Evolutionary conservation across 2,888 invertebrate genomes (phyloP).

Genomic region (Cylloceria caligata): DNA sequence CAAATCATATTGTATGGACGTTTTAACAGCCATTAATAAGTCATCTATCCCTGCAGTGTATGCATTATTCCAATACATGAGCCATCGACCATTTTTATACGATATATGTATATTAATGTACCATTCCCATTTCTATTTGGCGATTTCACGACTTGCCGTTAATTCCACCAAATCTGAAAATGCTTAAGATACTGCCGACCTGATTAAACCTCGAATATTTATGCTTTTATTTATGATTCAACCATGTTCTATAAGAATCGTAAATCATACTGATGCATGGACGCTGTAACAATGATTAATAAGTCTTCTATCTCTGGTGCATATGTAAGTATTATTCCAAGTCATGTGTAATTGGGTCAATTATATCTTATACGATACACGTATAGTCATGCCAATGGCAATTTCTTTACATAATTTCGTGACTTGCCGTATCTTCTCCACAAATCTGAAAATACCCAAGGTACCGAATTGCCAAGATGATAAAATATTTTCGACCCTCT

Average conservation of each 20-base stretch:
- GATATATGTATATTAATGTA: background rate
- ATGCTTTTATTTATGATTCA: background rate
- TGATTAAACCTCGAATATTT: background rate
- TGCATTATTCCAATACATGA: background rate
- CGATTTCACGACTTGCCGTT: background rate
- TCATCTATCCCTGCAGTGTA: background rate
- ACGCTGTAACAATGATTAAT: background rate
- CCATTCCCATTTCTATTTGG: background rate
- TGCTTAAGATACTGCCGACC: background rate
- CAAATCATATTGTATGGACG: background rate
- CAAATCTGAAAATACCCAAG: background rate
- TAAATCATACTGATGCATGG: background rate
- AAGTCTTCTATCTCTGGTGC: background rate
- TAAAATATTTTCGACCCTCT: too few relatives aligned
- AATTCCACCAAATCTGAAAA: background rate
- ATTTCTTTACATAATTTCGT: too few relatives aligned
- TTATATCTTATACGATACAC: background rate
- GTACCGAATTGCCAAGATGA: too few relatives aligned
- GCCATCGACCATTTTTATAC: background rate
- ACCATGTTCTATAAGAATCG: background rate
- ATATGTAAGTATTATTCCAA: background rate
- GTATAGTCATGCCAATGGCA: too few relatives aligned
- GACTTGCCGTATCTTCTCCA: background rate
- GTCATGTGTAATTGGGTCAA: background rate
- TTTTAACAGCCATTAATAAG: background rate